phyloP scores from a whole-genome alignment of 2,888 invertebrate species.

The Temnothorax rugatulus region DNA sequence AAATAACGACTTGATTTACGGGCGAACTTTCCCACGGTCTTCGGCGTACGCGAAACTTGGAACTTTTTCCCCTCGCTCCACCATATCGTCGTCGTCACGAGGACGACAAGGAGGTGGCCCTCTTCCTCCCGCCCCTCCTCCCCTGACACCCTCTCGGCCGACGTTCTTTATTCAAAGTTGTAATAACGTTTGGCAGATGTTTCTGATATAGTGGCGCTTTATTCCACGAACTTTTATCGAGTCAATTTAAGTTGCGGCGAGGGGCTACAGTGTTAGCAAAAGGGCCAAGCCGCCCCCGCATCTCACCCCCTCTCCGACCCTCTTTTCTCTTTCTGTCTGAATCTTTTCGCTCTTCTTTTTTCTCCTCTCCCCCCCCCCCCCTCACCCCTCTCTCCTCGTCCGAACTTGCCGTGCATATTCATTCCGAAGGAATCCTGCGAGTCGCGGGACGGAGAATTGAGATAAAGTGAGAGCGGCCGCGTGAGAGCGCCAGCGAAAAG shows the following conservation, averaged over 20 bases:
- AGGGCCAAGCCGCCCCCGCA: slow-evolving; percentile 47
- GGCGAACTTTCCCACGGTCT: slow-evolving; percentile 75
- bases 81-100: slow-evolving; percentile 62
- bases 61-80: slow-evolving; percentile 52
- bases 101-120: slow-evolving; percentile 61
- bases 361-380: background rate
- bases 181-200: slow-evolving; percentile 87
- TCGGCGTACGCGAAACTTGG: slow-evolving; percentile 34
- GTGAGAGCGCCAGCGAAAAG: slow-evolving; percentile 38
- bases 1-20: slow-evolving; percentile 79
- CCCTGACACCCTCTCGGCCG: slow-evolving; percentile 64
- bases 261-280: slow-evolving; percentile 64
- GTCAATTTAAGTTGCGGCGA: slow-evolving; percentile 86
- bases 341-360: slow-evolving; percentile 33
- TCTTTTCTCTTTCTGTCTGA: slow-evolving; percentile 68
- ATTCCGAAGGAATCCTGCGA: slow-evolving; percentile 51
- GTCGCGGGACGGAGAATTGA: slow-evolving; percentile 44
- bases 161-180: slow-evolving; percentile 86
- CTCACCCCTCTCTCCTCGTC: slow-evolving; percentile 26
- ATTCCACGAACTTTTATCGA: slow-evolving; percentile 86
- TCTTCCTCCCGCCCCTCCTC: slow-evolving; percentile 35
- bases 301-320: slow-evolving; percentile 38
- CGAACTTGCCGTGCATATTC: slow-evolving; percentile 72
- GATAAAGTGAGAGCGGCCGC: slow-evolving; percentile 55
- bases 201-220: slow-evolving; percentile 84